Evolutionary conservation across 2,888 invertebrate species (phyloP).

Genomic region (Cryptocephalus primarius): DNA sequence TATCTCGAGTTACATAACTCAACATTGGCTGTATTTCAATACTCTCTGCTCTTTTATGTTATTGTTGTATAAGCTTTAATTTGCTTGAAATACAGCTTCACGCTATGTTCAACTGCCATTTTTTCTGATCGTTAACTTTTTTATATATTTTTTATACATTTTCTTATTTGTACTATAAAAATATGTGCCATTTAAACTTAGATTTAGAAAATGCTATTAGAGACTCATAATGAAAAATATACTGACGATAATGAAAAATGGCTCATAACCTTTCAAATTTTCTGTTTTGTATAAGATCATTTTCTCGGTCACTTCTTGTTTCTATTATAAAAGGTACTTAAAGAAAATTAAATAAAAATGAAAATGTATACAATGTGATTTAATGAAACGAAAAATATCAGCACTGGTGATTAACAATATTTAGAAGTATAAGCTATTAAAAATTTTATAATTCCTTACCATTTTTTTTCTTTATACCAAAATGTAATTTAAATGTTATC

Average conservation of each 20-base stretch:
- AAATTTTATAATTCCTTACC: slow-evolving; percentile 24
- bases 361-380: slow-evolving; percentile 30
- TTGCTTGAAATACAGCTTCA: slow-evolving; percentile 22
- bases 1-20: slow-evolving; percentile 7
- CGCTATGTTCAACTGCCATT: slow-evolving; percentile 27
- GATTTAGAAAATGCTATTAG: slow-evolving; percentile 13
- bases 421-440: slow-evolving; percentile 16
- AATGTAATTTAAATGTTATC: not conserved
- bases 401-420: slow-evolving; percentile 37
- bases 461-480: slow-evolving; percentile 14
- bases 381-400: slow-evolving; percentile 37
- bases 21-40: slow-evolving; percentile 18
- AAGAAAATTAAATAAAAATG: slow-evolving; percentile 4
- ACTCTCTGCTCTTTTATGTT: slow-evolving; percentile 12
- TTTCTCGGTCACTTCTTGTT: slow-evolving; percentile 2
- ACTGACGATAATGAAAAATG: too few relatives aligned
- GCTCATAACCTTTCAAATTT: too few relatives aligned
- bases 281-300: slow-evolving; percentile 5
- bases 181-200: slow-evolving; percentile 35
- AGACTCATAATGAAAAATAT: too few relatives aligned
- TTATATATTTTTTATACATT: slow-evolving; percentile 27
- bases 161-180: slow-evolving; percentile 27
- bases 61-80: slow-evolving; percentile 16
- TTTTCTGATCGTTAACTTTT: slow-evolving; percentile 29
- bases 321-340: too few relatives aligned